Evolutionary conservation across 2,113 vertebrate species (phyloP).

Genomic region (Eupsittula cactorum): DNA sequence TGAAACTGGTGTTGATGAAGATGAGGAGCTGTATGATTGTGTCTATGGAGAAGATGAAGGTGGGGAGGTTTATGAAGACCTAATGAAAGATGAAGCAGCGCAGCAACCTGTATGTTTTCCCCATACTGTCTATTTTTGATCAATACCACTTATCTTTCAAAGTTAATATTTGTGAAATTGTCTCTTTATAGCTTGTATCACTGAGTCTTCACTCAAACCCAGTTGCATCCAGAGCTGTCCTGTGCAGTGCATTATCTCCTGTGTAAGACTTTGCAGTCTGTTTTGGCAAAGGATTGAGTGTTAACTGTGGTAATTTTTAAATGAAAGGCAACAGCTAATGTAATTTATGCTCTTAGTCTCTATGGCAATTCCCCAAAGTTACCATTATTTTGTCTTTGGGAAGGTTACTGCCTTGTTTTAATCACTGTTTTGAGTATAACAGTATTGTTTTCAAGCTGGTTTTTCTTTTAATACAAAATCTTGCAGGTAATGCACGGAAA

Average conservation of each 20-base stretch:
- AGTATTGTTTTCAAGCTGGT: background rate
- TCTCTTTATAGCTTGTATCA: background rate
- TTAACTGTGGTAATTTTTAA: background rate
- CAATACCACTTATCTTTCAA: background rate
- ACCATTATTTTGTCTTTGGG: background rate
- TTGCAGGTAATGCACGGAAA: background rate
- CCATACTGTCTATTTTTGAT: background rate
- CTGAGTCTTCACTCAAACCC: background rate
- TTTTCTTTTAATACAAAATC: background rate
- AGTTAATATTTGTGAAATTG: background rate
- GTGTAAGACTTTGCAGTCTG: background rate
- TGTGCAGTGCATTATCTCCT: background rate
- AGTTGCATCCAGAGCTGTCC: fast-evolving
- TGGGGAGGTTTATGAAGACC: constrained; percentile 95
- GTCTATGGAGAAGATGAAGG: constrained; percentile 96
- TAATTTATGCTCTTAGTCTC: background rate
- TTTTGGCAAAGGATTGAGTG: background rate
- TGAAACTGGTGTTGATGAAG: constrained; percentile 86
- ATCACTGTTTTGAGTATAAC: background rate
- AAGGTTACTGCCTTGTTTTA: background rate
- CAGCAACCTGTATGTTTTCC: constrained; percentile 80
- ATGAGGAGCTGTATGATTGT: constrained; percentile 94
- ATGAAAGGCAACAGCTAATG: background rate
- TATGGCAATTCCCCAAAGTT: background rate
- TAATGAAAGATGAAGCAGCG: constrained; percentile 92